Percentiles rank a stretch among this genome's conserved stretches.
Conservation (phyloP, 2,888 invertebrate genomes). For the Hyalella azteca region DNA sequence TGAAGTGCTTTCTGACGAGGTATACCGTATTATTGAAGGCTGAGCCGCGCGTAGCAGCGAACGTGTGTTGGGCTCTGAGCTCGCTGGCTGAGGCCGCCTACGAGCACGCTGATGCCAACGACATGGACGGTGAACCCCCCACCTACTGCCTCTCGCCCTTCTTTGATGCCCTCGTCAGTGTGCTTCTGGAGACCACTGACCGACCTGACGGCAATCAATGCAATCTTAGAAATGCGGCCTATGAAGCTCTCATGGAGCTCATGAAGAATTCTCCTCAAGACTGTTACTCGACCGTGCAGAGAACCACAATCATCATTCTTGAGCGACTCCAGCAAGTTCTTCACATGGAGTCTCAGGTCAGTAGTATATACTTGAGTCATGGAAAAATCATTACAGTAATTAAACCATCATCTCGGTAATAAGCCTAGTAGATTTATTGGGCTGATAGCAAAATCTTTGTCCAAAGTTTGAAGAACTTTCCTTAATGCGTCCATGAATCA, state of each 20-base stretch:
- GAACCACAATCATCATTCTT: conserved; percentile 94
- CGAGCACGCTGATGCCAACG: conserved; percentile 75
- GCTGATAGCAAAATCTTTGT: too few species aligned
- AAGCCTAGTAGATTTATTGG: too few species aligned
- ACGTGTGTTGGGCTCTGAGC: conserved; percentile 99
- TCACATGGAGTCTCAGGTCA: conserved; percentile 85
- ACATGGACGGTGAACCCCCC: conserved; percentile 72
- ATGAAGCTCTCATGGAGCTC: conserved; percentile 99
- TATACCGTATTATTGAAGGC: too few species aligned
- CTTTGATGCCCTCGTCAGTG: conserved; percentile 91
- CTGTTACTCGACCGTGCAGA: conserved; percentile 95
- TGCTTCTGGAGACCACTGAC: conserved; percentile 92
- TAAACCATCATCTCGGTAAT: too few species aligned
- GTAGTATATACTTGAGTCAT: too few species aligned
- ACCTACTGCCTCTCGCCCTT: conserved; percentile 93
- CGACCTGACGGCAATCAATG: conserved; percentile 84
- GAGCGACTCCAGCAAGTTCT: conserved; percentile 91
- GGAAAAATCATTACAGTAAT: too few species aligned
- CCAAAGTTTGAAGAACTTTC: too few species aligned
- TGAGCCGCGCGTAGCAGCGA: conserved; percentile 95
- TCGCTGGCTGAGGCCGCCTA: conserved; percentile 96
- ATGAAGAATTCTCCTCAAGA: conserved; percentile 97
- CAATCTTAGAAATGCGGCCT: conserved; percentile 94
- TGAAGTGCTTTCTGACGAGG: too few species aligned
- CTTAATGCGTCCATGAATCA: too few species aligned